Base-by-base conservation (phyloP, 1,140 invertebrate species). In the Choristoneura fumiferana region DNA sequence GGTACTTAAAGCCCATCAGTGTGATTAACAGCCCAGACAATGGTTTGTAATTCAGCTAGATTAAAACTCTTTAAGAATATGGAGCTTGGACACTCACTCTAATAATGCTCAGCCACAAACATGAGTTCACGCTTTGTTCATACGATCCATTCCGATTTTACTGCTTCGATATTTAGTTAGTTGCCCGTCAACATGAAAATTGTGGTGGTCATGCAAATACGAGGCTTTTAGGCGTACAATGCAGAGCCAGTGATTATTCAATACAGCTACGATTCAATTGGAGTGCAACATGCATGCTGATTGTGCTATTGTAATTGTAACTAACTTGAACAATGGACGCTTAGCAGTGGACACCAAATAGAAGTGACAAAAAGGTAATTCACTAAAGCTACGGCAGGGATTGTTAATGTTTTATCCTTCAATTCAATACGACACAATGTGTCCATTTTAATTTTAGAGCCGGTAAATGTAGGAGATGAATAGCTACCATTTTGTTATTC, bases 191-290 rank as follows among this genome's bases (percentile, higher is more conserved):
- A 33, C 22, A 49, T 49, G 43, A 17, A 49, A 49, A 49, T 49
- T 49, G 43, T 22, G 43, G 43, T 18, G 43, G 18, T 22, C 22
- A 49, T 49, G 43, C 43, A 49, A 49, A 49, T 49, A 22, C 12
- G 18, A 49, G 29, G 43, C 43, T 49, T 49, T 40, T 39, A 40
- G 17, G 40, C 40, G 18, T 18, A 17, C 40, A 45, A 22, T 17
- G 17, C 18, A 1, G 6, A 12, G 22, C 22, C 43, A 49, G 43
- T 49, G 43, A 49, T 49, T 49, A 43, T 12, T 22, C 17, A 22
- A 22, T 17, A 12, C 43, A 49, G n/a, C 12, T 22, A 49, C 43
- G 43, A 22, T 49, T 49, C 43, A 49, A 49, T 49, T 49, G 2
- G 22, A 29, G 22, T 6, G 22, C 22, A 22, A 49, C 18, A 10